Evolutionary conservation across 2,113 vertebrate genomes (phyloP), one percentile per base, ranked within the genome.

Genomic region (Sinocyclocheilus rhinocerous): DNA sequence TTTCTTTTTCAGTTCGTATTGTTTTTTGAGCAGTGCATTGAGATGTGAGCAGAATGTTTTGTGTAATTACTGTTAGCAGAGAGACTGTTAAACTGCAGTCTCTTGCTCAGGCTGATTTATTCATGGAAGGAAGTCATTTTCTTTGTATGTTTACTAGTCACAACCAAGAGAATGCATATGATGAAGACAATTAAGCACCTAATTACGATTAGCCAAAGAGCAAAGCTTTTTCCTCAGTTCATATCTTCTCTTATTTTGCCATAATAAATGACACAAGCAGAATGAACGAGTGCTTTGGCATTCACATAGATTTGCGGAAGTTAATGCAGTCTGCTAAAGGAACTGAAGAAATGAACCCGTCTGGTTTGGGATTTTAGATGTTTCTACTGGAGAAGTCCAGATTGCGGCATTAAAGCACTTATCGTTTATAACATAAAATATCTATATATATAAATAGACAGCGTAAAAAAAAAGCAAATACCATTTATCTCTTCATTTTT

Each of bases 31-130:
- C 61, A 48, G 6, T 45, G 50, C 15, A 52, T 33, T 45, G 65
- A 61, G 84, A 81, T 86, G 36, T 70, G 29, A 86, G 85, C 55
- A 50, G 78, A 69, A 13, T 65, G 67, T 48, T 80, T 81, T 73
- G 18, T 90, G 29, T 92, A 93, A 93, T 92, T 93, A 88, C 86
- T 91, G 91, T 87, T 87, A 70, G 65, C 86, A 91, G 92, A 93
- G 84, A 79, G 61, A 88, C 85, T 80, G 70, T 85, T 89, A 36
- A 75, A 89, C 90, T 89, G 87, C 82, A 90, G 48, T 88, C 90
- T 83, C 91, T 42, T 42, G 72, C 84, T 15, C n/a, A 18, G 76
- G 73, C 90, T 88, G 80, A 85, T 79, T 91, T 81, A 88, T 85
- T 89, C 77, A 16, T 24, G 80, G 86, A 76, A 83, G 24, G 85